Base-by-base conservation (phyloP, 2,113 vertebrate species). In the Artemisiospiza belli region DNA sequence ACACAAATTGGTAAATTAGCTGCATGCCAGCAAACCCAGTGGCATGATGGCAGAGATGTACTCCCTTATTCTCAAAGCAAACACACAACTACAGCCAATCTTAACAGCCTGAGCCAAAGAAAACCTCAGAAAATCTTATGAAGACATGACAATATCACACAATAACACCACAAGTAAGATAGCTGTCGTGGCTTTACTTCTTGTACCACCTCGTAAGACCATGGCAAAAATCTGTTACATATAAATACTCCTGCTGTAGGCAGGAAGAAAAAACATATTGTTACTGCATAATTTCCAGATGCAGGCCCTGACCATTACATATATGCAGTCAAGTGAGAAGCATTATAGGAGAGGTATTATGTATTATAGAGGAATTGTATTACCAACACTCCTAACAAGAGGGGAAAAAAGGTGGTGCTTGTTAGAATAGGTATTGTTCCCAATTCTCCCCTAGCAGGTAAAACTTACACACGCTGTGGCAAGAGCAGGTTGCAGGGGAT, bases 221-320 rank as follows among this genome's bases (percentile, higher is more conserved):
- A 47, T 13, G 31, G 33, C 33, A 73, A 57, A 82, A 87, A 54
- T 37, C 35, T 72, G 55, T 19, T 62, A 39, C 8, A 77, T 44
- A 63, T 73, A 85, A 68, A 72, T 87, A 73, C 28, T 72, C 37
- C 33, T 74, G 28, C 24, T 75, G 24, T 24, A 66, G 20, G 3
- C 2, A 79, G 49, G 62, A 73, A 63, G 7, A 44, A 77, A 81
- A 73, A 52, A 39, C 24, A 35, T 15, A 5, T 28, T 82, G 10
- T 62, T 85, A 27, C 25, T 80, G 39, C 35, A 62, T 41, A 43
- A 80, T 41, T 94, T 92, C 84, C 90, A 95, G 84, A 31, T 77
- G 73, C 54, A 81, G 43, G 23, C 59, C 68, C 72, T 72, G 77
- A 94, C 33, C 64, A 47, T 62, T 87, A 72, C 63, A 74, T 33